Evolutionary conservation across 2,797 vertebrate species (phyloP), one percentile per base, ranked within the genome.

Genomic region (Moxostoma hubbsi): DNA sequence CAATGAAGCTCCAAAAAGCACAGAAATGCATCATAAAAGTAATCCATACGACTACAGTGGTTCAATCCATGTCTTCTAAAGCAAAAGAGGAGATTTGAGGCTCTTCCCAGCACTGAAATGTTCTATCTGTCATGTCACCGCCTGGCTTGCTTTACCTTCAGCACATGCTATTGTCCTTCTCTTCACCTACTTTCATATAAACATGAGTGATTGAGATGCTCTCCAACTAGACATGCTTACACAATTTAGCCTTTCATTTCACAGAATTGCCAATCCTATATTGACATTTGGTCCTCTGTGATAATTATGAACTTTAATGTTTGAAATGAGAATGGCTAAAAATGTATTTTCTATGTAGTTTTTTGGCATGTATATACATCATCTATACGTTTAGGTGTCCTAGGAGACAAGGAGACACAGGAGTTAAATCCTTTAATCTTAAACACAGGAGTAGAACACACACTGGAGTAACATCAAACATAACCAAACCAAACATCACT

Each of bases 121-220:
- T 88, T 88, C 86, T 88, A 86, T 90, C 83, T 85, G 85, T 87
- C 88, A 89, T 86, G 85, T 72, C 82, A 86, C 83, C 74, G 81
- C 83, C 87, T 90, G 89, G 81, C 66, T 86, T 88, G 80, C 80
- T 88, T 89, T 89, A 86, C 78, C 77, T 71, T 51, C 55, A 70
- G 58, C 74, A 16, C 69, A 50, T 76, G 80, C 73, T 59, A 78
- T 80, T 81, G 66, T 72, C 13, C 47, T 63, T 85, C 79, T 16
- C 49, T 50, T 53, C 66, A 5, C 72, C 49, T 75, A 67, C 51
- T 8, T 59, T n/a, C 57, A 46, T 55, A 54, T 50, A 51, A 74
- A 73, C 58, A 15, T 51, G 59, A 73, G 72, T 2, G n/a, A 45
- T 63, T 4, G 49, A 62, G 16, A 6, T 0, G 13, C 36, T 67